Base-by-base conservation (phyloP, 2,797 vertebrate species). In the Tadarida brasiliensis region DNA sequence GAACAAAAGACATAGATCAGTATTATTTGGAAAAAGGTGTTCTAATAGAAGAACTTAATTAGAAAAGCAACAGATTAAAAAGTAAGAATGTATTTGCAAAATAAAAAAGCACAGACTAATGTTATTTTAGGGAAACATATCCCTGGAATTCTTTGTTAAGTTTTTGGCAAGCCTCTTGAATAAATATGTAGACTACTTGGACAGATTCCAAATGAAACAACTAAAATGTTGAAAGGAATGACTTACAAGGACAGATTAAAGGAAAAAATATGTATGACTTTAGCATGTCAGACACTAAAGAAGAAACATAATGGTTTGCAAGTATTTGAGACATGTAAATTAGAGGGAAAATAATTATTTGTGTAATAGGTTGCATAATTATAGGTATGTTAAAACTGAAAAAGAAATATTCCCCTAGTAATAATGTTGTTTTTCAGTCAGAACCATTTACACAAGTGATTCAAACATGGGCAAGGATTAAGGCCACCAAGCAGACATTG, bases 241-340 rank as follows among this genome's bases (percentile, higher is more conserved):
- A 19, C 49, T 91, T 78, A 92, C 33, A 82, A 93, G 85, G 61
- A 84, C 74, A 94, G 78, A 92, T 51, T 93, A 86, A 96, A 96
- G 54, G 68, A 74, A 67, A 87, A 89, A 91, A 59, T 68, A 49
- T 33, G 67, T 90, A 56, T 7, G 39, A 78, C 26, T 90, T 94
- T 19, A 91, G 87, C 26, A 90, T 51, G 57, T 85, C 74, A 95
- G 65, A 74, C 83, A 96, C 76, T 70, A 57, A 90, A 97, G 80
- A 77, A 88, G 39, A 54, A 95, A 95, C 59, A 65, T 86, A 65
- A 70, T 61, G 63, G 57, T 84, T 95, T 94, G 82, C 83, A 95
- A 96, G 95, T 85, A 96, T 82, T 94, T 94, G 65, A 96, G 93
- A 91, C 11, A 91, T 16, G 67, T 78, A 94, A 92, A 90, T 96